Conservation (phyloP, 2,888 invertebrate genomes). For the Acrocera orbiculus region DNA sequence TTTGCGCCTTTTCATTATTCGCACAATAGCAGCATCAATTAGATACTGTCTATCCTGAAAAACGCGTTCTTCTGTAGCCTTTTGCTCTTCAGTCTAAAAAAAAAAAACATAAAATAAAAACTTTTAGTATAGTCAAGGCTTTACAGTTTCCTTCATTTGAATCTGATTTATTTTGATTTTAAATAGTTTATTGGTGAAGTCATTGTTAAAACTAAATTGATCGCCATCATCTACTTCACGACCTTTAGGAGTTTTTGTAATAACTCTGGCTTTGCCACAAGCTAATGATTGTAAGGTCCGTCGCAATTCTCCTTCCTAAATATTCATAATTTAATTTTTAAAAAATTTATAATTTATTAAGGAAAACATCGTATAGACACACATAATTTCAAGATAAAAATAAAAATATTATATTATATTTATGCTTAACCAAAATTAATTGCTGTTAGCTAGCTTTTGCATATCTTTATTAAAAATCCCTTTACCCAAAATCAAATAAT, state of each 20-base stretch:
- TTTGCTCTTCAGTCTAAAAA: slow-evolving; percentile 72
- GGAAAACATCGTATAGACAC: too few relatives aligned
- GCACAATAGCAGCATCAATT: slow-evolving; percentile 97
- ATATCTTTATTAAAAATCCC: too few relatives aligned
- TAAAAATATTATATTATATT: too few relatives aligned
- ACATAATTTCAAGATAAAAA: too few relatives aligned
- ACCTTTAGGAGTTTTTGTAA: slow-evolving; percentile 76
- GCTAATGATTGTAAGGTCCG: slow-evolving; percentile 93
- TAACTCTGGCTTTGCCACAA: slow-evolving; percentile 88
- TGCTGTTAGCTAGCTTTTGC: neutral
- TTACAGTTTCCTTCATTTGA: slow-evolving; percentile 98
- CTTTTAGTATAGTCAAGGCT: slow-evolving; percentile 15
- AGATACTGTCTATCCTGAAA: slow-evolving; percentile 99
- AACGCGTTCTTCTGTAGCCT: slow-evolving; percentile 93
- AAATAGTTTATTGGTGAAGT: slow-evolving; percentile 91
- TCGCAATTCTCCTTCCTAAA: slow-evolving; percentile 71
- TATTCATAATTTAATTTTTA: neutral
- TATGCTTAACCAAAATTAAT: neutral
- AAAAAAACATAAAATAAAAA: too few relatives aligned
- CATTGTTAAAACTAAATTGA: slow-evolving; percentile 76
- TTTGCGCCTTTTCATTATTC: slow-evolving; percentile 99
- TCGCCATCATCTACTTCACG: slow-evolving; percentile 80
- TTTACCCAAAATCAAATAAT: too few relatives aligned
- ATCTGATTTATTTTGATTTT: slow-evolving; percentile 99
- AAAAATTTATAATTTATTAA: too few relatives aligned